Base-by-base conservation (phyloP, 2,113 vertebrate species). In the Calypte anna region DNA sequence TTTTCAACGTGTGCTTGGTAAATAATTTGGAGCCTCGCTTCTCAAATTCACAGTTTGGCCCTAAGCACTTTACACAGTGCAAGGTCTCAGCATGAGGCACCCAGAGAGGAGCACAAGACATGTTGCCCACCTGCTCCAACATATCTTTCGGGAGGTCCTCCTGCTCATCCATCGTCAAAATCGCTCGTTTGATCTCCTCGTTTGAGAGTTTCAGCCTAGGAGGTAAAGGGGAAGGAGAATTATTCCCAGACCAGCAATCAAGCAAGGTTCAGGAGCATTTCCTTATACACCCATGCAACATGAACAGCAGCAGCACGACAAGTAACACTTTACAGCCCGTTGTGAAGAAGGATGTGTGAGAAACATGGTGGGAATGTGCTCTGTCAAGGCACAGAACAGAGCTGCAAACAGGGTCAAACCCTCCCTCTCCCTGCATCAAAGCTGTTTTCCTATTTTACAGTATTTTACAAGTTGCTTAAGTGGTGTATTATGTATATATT, bases 101-200 rank as follows among this genome's bases (percentile, higher is more conserved):
- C 11, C 61, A 20, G 0, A 4, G 17, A 80, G 23, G 24, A 62
- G 43, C 30, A 23, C 0, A 0, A 57, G 40, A 61, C 40, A 46
- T 1, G 0, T 11, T 57, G 70, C 97, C 85, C 96, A 99, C 99
- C 99, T 99, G 99, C 95, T 99, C 99, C 96, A 99, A 96, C 99
- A 99, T 99, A 96, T 99, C 99, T 96, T 99, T 99, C 3, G 99
- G 99, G 64, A 99, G 98, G 94, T 99, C 99, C 95, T 99, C 99
- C 87, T 99, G 99, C 82, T 99, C 99, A 0, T 99, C 99, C 99
- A 99, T 99, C 2, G 99, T 99, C 89, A 99, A 96, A 97, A 99
- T 99, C 3, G 99, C 99, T 94, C 98, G 98, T 95, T 99, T 99
- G 88, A 99, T 99, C 98, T 99, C 99, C 77, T 99, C 99, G 6